Base-by-base conservation (phyloP, 92 coral and sea anemone genomes). In the Scolanthus callimorphus region DNA sequence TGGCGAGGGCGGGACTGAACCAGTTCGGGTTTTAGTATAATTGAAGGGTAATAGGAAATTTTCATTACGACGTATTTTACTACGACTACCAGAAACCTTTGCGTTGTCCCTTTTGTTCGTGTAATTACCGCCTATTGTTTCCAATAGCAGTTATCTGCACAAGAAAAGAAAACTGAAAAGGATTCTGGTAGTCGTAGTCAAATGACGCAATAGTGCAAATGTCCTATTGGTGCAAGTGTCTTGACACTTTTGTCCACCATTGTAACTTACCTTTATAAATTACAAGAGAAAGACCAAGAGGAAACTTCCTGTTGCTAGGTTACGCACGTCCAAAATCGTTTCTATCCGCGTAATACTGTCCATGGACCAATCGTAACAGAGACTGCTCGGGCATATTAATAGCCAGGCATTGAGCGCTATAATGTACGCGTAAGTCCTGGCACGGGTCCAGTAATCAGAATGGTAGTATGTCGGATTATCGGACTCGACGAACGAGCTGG, bases 281-380 rank as follows among this genome's bases (percentile, higher is more conserved):
- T 55, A 88, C 17, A 15, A 34, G 8, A 34, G 15, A 34, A 34
- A 34, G 8, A 6, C 41, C 6, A 34, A 34, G 41, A 6, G n/a
- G n/a, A n/a, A n/a, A n/a, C n/a, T n/a, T 15, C 70, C 45, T 19
- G 87, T 44, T 24, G 69, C 60, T 48, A 47, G 15, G 61, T 84
- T 89, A 31, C 96, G 81, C 49, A 37, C 53, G 58, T 89, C 96
- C 63, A 48, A 53, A 45, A 65, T 59, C 0, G 87, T 49, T 24
- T 70, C 85, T 31, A 89, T 53, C 72, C 87, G 71, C 27, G 84
- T 30, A 29, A 89, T 89, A 55, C 96, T 89, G 34, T 79, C 96
- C 96, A 89, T 89, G 20, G 90, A 85, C 96, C 96, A 89, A 67
- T 89, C 96, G 69, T 78, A 89, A 22, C 96, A 89, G 63, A 89